Percentiles rank a stretch among this genome's conserved stretches.
These are phyloP conservation scores for Turnix velox DNA, from an alignment of 2,113 vertebrate genomes.

Conservation along the genomic window DNA sequence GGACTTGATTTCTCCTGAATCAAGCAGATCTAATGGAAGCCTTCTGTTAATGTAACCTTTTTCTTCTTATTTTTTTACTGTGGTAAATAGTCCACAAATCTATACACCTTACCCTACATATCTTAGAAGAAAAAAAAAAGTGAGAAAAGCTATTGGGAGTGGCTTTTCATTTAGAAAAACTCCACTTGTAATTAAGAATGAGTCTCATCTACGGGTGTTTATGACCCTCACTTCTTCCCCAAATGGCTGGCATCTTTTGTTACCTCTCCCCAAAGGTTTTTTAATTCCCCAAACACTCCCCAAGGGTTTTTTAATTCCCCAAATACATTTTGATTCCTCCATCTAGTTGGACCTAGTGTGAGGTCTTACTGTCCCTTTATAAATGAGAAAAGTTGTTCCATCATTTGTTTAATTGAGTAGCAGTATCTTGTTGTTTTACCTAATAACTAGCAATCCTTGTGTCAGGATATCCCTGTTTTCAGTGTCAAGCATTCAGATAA, in stretches of 20 bases:
- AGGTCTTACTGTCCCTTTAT: background rate
- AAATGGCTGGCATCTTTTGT: background rate
- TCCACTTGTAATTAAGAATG: background rate
- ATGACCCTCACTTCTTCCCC: background rate
- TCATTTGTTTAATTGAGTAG: background rate
- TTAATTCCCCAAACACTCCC: background rate
- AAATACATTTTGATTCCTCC: background rate
- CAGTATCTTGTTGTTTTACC: background rate
- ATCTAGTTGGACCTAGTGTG: background rate
- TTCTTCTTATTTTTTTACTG: background rate
- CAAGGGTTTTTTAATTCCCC: background rate
- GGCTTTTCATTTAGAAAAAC: background rate
- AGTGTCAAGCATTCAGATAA: background rate
- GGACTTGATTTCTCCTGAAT: background rate
- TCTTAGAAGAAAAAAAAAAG: background rate
- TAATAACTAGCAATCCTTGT: background rate
- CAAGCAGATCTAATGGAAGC: background rate
- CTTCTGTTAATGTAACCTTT: background rate
- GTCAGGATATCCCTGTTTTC: background rate
- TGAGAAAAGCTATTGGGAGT: background rate
- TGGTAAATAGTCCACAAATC: background rate
- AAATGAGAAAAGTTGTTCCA: background rate
- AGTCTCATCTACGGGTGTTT: background rate
- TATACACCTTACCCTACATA: background rate
- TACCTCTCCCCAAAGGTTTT: background rate